Percentiles rank a stretch among this genome's conserved stretches.
These are phyloP conservation scores for Harpegnathos saltator DNA, from an alignment of 1,140 invertebrate species.

Conservation along the genomic window DNA sequence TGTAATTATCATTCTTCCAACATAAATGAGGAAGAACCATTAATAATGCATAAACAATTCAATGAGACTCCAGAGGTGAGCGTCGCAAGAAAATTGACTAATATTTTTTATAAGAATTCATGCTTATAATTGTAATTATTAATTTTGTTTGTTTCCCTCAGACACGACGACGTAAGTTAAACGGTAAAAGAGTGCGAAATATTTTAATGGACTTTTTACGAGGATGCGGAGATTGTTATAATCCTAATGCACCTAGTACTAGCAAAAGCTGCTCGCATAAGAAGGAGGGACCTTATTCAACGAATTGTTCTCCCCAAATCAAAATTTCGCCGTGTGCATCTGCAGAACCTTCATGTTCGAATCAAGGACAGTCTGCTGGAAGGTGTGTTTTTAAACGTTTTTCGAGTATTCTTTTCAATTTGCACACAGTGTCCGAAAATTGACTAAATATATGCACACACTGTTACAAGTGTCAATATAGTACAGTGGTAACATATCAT, in stretches of 20 bases:
- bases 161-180: constrained; percentile 76
- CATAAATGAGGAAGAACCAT: constrained; percentile 67
- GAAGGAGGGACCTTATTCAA: constrained; percentile 28
- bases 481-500: background rate
- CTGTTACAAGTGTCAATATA: no score
- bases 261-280: constrained; percentile 44
- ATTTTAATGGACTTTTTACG: constrained; percentile 80
- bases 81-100: background rate
- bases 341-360: constrained; percentile 60
- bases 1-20: constrained; percentile 38
- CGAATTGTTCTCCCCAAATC: constrained; percentile 70
- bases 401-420: background rate
- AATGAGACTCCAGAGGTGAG: constrained; percentile 74
- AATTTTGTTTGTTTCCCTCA: constrained; percentile 35
- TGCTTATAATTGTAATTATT: constrained; percentile 1
- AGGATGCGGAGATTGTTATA: constrained; percentile 80
- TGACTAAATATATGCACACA: background rate
- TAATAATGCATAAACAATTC: constrained; percentile 58
- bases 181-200: constrained; percentile 78
- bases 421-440: background rate
- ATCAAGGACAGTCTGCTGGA: constrained; percentile 63
- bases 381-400: constrained; percentile 70
- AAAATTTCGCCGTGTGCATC: constrained; percentile 65
- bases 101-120: background rate
- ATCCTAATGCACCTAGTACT: constrained; percentile 53